Evolutionary conservation across 2,113 vertebrate species (phyloP).

Genomic region (Oncorhynchus tshawytscha): DNA sequence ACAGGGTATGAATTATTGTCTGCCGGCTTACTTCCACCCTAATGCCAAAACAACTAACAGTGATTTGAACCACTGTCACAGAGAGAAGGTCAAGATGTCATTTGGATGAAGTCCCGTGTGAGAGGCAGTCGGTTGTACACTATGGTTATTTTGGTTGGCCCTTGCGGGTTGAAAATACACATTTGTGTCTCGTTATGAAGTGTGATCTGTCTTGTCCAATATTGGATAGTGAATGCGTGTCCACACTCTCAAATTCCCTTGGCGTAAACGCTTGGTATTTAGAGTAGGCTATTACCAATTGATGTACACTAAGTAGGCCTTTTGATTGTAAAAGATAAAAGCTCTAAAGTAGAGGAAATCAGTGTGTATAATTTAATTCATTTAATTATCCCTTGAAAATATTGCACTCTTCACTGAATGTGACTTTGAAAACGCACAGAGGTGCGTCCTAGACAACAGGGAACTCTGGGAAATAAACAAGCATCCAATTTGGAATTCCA

Average conservation of each 20-base stretch:
- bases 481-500: too few species aligned
- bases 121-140: background rate
- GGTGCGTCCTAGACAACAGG: too few species aligned
- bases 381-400: background rate
- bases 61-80: slow-evolving; percentile 23
- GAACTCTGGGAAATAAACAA: too few species aligned
- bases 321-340: background rate
- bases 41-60: slow-evolving; percentile 38
- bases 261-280: background rate
- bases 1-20: slow-evolving; percentile 43
- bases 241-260: too few species aligned
- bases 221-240: background rate
- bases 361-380: too few species aligned
- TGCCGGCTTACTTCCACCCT: slow-evolving; percentile 25
- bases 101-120: background rate
- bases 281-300: background rate
- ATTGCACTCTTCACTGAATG: background rate
- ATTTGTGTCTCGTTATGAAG: background rate
- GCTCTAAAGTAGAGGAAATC: too few species aligned
- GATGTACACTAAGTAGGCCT: background rate
- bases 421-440: too few species aligned
- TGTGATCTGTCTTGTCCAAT: background rate
- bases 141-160: slow-evolving; percentile 1
- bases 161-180: background rate
- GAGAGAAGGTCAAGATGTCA: background rate